phyloP scores from a whole-genome alignment of 2,797 vertebrate genomes.

The Bucorvus abyssinicus region DNA sequence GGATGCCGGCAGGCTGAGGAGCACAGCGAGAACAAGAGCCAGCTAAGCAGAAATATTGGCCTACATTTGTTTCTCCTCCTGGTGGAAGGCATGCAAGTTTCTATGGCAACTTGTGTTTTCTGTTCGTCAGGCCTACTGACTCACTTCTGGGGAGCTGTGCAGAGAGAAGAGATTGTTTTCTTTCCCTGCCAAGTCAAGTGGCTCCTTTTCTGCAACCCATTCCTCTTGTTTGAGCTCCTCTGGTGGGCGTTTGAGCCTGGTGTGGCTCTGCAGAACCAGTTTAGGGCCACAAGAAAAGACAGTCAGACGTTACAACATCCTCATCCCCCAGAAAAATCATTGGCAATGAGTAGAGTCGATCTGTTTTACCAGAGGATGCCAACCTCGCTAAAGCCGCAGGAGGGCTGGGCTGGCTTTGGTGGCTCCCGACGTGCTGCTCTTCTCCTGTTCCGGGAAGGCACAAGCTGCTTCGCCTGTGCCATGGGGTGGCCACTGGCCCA shows the following conservation, averaged over 20 bases:
- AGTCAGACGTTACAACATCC: background rate
- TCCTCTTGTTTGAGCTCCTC: background rate
- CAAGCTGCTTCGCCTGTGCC: background rate
- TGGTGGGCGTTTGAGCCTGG: background rate
- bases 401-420: background rate
- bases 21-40: constrained; percentile 60
- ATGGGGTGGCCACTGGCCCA: rapidly evolving
- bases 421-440: background rate
- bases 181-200: constrained; percentile 53
- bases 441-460: rapidly evolving
- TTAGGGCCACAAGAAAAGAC: background rate
- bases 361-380: background rate
- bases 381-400: background rate
- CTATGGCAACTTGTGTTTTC: constrained; percentile 78
- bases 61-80: constrained; percentile 79
- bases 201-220: background rate
- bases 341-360: background rate
- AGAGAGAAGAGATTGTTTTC: constrained; percentile 34
- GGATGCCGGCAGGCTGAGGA: background rate
- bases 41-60: constrained; percentile 91
- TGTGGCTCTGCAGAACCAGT: background rate
- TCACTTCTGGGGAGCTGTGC: constrained; percentile 55
- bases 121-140: constrained; percentile 62
- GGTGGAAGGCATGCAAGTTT: constrained; percentile 71
- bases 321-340: background rate